phyloP scores from a whole-genome alignment of 1,140 invertebrate genomes.

The Calliphora vicina region DNA sequence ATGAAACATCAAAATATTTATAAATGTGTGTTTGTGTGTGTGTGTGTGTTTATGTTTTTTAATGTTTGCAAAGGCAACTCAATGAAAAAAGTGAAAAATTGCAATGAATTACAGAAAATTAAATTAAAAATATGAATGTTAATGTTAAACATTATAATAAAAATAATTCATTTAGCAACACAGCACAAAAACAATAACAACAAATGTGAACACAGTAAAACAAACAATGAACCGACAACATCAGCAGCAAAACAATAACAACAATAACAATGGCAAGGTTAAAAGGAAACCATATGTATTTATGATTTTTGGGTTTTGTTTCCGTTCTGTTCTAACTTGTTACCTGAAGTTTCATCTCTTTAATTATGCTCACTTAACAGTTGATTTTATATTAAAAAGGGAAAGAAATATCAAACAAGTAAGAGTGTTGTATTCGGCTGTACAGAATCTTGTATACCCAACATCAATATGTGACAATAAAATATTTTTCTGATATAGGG shows the following conservation, averaged over 20 bases:
- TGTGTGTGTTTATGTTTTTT: neutral
- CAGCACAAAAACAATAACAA: neutral
- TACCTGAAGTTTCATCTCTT: neutral
- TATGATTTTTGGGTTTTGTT: neutral
- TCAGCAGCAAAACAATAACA: neutral
- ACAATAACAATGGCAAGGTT: neutral
- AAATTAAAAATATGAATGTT: neutral
- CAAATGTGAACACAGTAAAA: neutral
- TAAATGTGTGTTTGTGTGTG: neutral
- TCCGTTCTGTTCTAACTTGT: neutral
- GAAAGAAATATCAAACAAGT: too few species aligned
- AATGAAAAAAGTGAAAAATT: neutral
- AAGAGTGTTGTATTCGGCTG: too few species aligned
- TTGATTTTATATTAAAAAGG: too few species aligned
- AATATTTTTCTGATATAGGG: too few species aligned
- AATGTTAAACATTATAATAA: neutral
- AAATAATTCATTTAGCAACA: neutral
- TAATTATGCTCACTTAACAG: neutral
- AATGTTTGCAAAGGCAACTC: neutral
- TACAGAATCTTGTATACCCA: too few species aligned
- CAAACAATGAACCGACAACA: neutral
- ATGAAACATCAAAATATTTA: neutral
- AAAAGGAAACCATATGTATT: neutral
- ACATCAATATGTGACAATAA: too few species aligned
- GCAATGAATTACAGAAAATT: conserved; percentile 13